These are phyloP conservation scores for Podotricha telesiphe DNA, from an alignment of 2,888 invertebrate genomes.

Conservation along the genomic window DNA sequence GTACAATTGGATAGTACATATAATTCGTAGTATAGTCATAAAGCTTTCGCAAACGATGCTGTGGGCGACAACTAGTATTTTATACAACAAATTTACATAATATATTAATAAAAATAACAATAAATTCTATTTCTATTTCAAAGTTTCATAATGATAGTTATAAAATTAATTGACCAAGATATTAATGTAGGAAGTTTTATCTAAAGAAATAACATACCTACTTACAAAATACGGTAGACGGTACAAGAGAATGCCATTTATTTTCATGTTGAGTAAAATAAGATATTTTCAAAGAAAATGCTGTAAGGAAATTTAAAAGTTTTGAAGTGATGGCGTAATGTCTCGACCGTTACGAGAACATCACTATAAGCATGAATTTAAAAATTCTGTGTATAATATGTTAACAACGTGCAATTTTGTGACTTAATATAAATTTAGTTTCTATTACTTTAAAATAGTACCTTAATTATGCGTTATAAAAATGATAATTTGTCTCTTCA, in stretches of 20 bases:
- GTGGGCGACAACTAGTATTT: too few relatives aligned
- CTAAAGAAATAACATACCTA: slow-evolving; percentile 32
- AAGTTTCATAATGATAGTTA: slow-evolving; percentile 8
- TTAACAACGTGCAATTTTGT: neutral
- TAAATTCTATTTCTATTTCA: slow-evolving; percentile 30
- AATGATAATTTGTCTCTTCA: too few relatives aligned
- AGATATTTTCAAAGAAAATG: slow-evolving; percentile 12
- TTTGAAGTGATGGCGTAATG: slow-evolving; percentile 12
- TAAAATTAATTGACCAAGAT: slow-evolving; percentile 25
- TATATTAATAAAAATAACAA: slow-evolving; percentile 23
- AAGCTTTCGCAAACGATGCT: too few relatives aligned
- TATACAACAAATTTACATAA: too few relatives aligned
- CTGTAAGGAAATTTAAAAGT: slow-evolving; percentile 21
- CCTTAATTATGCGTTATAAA: too few relatives aligned
- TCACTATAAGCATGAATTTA: slow-evolving; percentile 23
- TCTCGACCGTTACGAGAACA: slow-evolving; percentile 12
- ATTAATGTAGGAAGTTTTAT: slow-evolving; percentile 38
- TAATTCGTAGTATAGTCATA: too few relatives aligned
- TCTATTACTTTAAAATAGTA: too few relatives aligned
- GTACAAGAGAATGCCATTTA: slow-evolving; percentile 3
- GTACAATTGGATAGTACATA: too few relatives aligned
- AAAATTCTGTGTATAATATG: neutral
- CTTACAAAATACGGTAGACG: slow-evolving; percentile 4
- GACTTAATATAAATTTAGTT: neutral
- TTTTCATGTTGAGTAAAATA: slow-evolving; percentile 16